Percentiles rank a stretch among this genome's conserved stretches.
Conservation (phyloP, 2,888 invertebrate genomes). For the Rhamnusium bicolor region DNA sequence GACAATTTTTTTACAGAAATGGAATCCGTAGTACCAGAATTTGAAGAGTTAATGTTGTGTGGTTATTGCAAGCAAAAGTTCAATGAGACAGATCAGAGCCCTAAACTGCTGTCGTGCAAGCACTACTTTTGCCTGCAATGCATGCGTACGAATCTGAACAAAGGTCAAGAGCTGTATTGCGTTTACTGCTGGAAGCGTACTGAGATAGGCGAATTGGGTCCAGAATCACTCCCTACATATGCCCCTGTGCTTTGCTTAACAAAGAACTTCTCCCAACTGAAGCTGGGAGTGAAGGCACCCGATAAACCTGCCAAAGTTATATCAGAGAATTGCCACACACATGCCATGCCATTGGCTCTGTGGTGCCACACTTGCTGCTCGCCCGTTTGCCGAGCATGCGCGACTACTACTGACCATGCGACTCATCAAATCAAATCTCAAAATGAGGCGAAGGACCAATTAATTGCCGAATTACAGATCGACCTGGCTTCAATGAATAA, state of each 20-base stretch:
- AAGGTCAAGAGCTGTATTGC: slow-evolving; percentile 80
- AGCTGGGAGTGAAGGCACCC: slow-evolving; percentile 69
- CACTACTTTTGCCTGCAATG: slow-evolving; percentile 86
- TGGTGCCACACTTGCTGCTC: slow-evolving; percentile 81
- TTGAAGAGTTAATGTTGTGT: slow-evolving; percentile 84
- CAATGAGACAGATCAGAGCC: slow-evolving; percentile 82
- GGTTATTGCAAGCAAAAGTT: slow-evolving; percentile 84
- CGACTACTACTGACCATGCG: slow-evolving; percentile 78
- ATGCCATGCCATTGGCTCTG: slow-evolving; percentile 81
- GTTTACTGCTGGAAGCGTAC: slow-evolving; percentile 84
- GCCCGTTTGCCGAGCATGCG: slow-evolving; percentile 80
- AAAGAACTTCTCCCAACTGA: slow-evolving; percentile 77
- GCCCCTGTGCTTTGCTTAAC: slow-evolving; percentile 79
- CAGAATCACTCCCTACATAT: slow-evolving; percentile 80
- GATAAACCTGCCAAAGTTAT: slow-evolving; percentile 64
- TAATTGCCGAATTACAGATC: slow-evolving; percentile 78
- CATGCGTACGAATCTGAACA: slow-evolving; percentile 79
- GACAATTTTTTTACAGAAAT: slow-evolving; percentile 49
- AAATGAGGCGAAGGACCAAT: slow-evolving; percentile 64
- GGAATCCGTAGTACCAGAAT: slow-evolving; percentile 75
- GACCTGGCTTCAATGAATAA: slow-evolving; percentile 81
- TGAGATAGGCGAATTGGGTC: slow-evolving; percentile 78
- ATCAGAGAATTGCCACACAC: slow-evolving; percentile 80
- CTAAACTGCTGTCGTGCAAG: slow-evolving; percentile 83
- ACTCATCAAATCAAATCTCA: slow-evolving; percentile 80